A percentile compares a stretch with the other conserved stretches of the same genome.
These are phyloP conservation scores for Heliangelus exortis DNA, from an alignment of 2,797 vertebrate genomes.

Conservation along the genomic window DNA sequence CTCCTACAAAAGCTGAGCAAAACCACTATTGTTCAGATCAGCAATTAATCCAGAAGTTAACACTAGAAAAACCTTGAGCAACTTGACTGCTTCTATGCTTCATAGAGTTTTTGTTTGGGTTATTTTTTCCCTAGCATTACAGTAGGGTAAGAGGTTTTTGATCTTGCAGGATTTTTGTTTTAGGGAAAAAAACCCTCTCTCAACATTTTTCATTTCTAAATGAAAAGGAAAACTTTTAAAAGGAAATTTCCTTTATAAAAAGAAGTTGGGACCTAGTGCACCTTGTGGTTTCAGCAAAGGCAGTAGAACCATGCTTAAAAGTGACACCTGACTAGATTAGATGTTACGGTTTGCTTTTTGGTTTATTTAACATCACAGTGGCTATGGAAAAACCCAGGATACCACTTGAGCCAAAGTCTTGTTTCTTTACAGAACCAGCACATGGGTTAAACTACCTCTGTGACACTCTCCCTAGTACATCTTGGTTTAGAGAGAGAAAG, in stretches of 20 bases:
- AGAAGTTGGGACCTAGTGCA: not conserved
- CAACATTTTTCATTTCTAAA: not conserved
- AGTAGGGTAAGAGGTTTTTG: not conserved
- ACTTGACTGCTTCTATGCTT: not conserved
- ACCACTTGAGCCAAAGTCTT: rapidly evolving
- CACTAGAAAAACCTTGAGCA: not conserved
- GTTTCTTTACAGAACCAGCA: not conserved
- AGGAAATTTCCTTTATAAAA: not conserved
- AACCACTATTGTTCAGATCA: not conserved
- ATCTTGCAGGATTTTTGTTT: not conserved
- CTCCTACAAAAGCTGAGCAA: not conserved
- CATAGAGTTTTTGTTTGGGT: no score
- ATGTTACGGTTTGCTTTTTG: not conserved
- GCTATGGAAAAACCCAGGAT: not conserved
- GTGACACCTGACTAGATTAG: not conserved
- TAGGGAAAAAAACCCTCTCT: not conserved
- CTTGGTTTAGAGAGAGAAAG: not conserved
- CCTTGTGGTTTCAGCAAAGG: not conserved
- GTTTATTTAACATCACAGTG: not conserved
- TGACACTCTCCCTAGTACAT: not conserved
- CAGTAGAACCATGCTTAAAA: not conserved
- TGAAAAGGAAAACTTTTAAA: no score
- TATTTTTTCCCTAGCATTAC: not conserved
- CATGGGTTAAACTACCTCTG: not conserved
- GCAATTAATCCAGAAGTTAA: not conserved